Conservation (phyloP, 2,888 invertebrate species). For the Octodonta nipae region DNA sequence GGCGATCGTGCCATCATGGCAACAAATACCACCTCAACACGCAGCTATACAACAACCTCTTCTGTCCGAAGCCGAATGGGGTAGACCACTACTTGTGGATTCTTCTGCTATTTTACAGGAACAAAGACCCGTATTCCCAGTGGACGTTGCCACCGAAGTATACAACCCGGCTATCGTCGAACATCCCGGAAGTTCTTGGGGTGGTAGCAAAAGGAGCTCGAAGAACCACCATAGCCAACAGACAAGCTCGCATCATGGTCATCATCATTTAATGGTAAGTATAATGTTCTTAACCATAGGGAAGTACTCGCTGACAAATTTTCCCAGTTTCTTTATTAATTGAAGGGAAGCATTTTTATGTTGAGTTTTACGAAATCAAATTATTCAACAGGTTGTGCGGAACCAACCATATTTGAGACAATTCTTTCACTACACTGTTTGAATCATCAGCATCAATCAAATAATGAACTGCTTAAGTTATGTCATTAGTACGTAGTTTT, state of each 20-base stretch:
- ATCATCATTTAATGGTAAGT: conserved; percentile 32
- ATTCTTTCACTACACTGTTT: no score
- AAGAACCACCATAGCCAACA: conserved; percentile 50
- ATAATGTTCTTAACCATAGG: no score
- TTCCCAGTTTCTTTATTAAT: no score
- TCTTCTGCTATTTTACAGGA: conserved; percentile 56
- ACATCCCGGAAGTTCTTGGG: conserved; percentile 36
- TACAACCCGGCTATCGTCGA: conserved; percentile 44
- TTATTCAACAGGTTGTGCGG: no score
- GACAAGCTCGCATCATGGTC: conserved; percentile 38
- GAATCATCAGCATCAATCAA: no score
- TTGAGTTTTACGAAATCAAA: no score
- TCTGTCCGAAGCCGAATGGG: conserved; percentile 52
- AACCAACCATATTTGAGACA: no score
- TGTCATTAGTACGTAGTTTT: no score
- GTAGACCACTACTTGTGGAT: conserved; percentile 63
- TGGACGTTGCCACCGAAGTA: conserved; percentile 43
- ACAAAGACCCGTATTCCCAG: conserved; percentile 49
- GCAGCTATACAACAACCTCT: conserved; percentile 47
- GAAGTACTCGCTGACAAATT: no score
- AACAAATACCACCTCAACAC: conserved; percentile 57
- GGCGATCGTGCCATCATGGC: conserved; percentile 75
- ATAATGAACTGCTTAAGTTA: no score
- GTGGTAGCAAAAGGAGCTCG: conserved; percentile 36
- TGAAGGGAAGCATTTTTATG: no score